phyloP scores from a whole-genome alignment of 2,113 vertebrate species.

The Sinosuthora webbiana region DNA sequence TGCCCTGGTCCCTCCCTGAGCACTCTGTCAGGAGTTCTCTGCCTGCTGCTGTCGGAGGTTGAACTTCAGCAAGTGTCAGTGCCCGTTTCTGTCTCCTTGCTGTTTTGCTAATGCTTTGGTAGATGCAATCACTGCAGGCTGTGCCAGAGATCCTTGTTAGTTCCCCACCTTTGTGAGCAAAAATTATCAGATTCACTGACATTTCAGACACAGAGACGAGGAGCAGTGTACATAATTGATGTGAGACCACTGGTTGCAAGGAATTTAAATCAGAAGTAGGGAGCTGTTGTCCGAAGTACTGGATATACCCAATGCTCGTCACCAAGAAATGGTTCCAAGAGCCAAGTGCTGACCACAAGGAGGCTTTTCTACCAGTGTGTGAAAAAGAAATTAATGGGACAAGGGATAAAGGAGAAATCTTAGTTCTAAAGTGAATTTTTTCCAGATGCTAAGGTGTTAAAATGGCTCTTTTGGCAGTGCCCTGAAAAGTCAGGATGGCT shows the following conservation, averaged over 20 bases:
- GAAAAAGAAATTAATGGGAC: neutral
- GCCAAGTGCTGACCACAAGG: neutral
- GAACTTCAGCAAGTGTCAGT: neutral
- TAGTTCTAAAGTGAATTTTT: neutral
- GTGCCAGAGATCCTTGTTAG: slow-evolving; percentile 17
- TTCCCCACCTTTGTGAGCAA: slow-evolving; percentile 17
- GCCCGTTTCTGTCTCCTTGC: neutral
- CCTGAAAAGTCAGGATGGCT: neutral
- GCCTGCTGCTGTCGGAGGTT: neutral
- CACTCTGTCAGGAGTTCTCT: neutral
- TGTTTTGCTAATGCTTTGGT: slow-evolving; percentile 13
- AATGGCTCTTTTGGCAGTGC: neutral
- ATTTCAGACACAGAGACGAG: slow-evolving; percentile 24
- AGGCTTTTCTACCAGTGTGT: neutral
- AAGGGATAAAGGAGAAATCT: neutral
- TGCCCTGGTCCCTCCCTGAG: neutral
- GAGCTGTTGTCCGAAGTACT: neutral
- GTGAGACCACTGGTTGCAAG: neutral
- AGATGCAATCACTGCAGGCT: slow-evolving; percentile 25
- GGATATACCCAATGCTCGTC: neutral
- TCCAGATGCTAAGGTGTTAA: neutral
- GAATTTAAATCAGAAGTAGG: slow-evolving; percentile 28
- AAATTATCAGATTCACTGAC: slow-evolving; percentile 44
- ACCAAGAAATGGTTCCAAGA: neutral
- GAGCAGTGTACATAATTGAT: slow-evolving; percentile 47